Conservation (phyloP, 1,140 invertebrate genomes). For the Plectrocnemia conspersa region DNA sequence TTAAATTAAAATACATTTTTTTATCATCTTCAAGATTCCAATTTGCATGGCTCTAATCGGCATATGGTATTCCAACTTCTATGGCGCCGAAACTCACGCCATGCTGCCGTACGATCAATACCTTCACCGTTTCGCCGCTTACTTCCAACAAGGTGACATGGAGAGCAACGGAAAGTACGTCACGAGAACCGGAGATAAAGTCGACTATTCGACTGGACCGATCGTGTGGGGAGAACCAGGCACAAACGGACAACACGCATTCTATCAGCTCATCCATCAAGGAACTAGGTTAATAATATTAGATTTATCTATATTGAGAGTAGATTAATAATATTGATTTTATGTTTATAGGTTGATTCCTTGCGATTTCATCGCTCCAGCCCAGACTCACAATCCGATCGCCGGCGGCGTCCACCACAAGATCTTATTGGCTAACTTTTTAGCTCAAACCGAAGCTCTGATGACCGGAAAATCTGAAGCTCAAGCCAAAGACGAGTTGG, state of each 20-base stretch:
- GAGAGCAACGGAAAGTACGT: conserved; percentile 99
- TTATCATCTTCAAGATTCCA: conserved; percentile 65
- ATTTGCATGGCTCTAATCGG: conserved; percentile 92
- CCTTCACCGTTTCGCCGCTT: conserved; percentile 96
- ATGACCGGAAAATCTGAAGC: conserved; percentile 86
- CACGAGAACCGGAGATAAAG: conserved; percentile 69
- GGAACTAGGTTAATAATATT: conserved; percentile 51
- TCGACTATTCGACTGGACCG: conserved; percentile 83
- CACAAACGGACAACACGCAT: conserved; percentile 99
- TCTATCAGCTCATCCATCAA: conserved; percentile 96
- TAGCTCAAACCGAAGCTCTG: conserved; percentile 97
- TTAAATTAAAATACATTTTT: conserved; percentile 2
- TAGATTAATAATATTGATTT: not conserved
- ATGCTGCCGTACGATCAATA: conserved; percentile 98
- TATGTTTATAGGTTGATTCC: conserved; percentile 79
- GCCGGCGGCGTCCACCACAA: conserved; percentile 69
- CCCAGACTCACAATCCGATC: conserved; percentile 90
- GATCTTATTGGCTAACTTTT: conserved; percentile 94
- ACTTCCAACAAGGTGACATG: conserved; percentile 99
- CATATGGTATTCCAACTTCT: conserved; percentile 96
- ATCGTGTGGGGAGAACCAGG: conserved; percentile 98
- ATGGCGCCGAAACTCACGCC: conserved; percentile 91
- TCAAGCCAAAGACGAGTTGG: conserved; percentile 68
- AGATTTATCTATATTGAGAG: too few species aligned
- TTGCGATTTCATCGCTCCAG: conserved; percentile 95